Evolutionary conservation across 2,797 vertebrate genomes (phyloP).

Genomic region (Arremon brunneinucha): DNA sequence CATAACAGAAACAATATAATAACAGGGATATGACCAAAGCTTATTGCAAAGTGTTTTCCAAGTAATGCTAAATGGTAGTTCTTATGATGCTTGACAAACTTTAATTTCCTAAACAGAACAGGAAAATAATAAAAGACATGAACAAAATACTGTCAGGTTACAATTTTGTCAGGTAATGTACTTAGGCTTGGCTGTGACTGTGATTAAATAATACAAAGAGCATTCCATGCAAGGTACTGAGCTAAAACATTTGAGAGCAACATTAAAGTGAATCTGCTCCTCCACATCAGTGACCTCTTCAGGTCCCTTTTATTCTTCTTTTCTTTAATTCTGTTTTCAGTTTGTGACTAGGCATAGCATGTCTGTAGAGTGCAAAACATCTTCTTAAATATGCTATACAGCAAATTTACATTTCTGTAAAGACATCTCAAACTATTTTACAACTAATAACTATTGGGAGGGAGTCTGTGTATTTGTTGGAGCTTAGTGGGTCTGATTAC

Average conservation of each 20-base stretch:
- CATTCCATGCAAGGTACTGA: slow-evolving; percentile 16
- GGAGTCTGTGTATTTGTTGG: neutral
- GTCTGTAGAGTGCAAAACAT: slow-evolving; percentile 10
- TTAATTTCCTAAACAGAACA: neutral
- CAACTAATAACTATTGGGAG: slow-evolving; percentile 18
- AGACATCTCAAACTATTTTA: slow-evolving; percentile 41
- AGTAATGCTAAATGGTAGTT: neutral
- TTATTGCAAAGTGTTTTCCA: neutral
- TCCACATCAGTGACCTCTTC: neutral
- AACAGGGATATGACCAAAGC: neutral
- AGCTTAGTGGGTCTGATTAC: slow-evolving; percentile 22
- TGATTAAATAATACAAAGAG: slow-evolving; percentile 7
- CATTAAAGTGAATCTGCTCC: neutral
- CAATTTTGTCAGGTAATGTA: neutral
- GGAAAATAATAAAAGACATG: neutral
- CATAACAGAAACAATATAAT: neutral
- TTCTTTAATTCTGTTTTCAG: neutral
- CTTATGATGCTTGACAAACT: neutral
- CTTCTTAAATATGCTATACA: slow-evolving; percentile 30
- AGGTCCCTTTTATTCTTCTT: neutral
- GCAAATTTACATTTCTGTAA: slow-evolving; percentile 21
- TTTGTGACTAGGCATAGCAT: neutral
- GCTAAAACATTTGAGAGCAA: neutral
- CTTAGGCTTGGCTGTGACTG: neutral
- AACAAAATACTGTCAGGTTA: neutral